phyloP scores from a whole-genome alignment of 2,888 invertebrate genomes.

The Cartodere bifasciata region DNA sequence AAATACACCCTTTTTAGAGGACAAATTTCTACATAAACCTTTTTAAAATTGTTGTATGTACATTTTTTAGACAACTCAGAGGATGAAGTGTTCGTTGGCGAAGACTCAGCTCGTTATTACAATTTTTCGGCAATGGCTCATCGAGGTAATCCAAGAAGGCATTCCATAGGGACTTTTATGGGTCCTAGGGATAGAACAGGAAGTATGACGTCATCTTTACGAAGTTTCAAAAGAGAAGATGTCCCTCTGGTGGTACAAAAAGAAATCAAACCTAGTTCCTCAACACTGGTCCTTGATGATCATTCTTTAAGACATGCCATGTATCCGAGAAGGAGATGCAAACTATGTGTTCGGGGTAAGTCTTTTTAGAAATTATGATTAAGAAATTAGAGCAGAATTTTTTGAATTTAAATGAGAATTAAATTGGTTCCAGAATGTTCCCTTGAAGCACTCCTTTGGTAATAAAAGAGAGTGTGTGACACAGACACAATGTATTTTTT shows the following conservation, averaged over 20 bases:
- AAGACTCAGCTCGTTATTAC: constrained; percentile 40
- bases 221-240: constrained; percentile 30
- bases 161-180: constrained; percentile 55
- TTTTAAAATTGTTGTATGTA: too few relatives aligned
- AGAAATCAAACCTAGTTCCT: constrained; percentile 12
- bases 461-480: too few relatives aligned
- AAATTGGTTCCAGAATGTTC: too few relatives aligned
- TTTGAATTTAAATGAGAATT: too few relatives aligned
- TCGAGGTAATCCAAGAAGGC: constrained; percentile 38
- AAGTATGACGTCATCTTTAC: constrained; percentile 24
- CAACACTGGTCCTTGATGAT: constrained; percentile 24
- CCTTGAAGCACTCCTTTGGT: too few relatives aligned
- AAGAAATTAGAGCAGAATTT: too few relatives aligned
- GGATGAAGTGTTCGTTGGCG: constrained; percentile 48
- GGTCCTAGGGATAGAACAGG: constrained; percentile 34
- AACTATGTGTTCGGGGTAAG: constrained; percentile 30
- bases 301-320: constrained; percentile 32
- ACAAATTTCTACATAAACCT: too few relatives aligned
- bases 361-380: constrained; percentile 12
- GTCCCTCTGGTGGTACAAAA: constrained; percentile 20
- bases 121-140: constrained; percentile 36
- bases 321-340: constrained; percentile 32
- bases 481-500: too few relatives aligned
- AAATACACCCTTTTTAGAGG: too few relatives aligned
- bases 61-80: constrained; percentile 18